Evolutionary conservation across 2,113 vertebrate genomes (phyloP).

Genomic region (Sander vitreus): DNA sequence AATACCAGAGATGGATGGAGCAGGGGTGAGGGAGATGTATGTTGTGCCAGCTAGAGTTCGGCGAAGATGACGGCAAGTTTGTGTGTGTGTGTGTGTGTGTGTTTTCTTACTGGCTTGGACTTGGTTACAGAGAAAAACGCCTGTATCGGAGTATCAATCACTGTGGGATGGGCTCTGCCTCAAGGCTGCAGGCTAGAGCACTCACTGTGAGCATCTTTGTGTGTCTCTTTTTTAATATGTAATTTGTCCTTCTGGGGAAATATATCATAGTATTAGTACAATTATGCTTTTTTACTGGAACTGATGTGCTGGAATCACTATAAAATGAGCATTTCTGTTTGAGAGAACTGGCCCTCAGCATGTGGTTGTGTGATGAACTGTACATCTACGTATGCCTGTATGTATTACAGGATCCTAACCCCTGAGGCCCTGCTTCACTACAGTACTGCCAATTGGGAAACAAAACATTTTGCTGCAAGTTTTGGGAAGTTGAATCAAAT

Average conservation of each 20-base stretch:
- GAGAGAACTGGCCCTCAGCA: not conserved
- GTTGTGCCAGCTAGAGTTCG: constrained; percentile 44
- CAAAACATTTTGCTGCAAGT: not conserved
- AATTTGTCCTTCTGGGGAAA: constrained; percentile 12
- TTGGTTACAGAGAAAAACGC: constrained; percentile 45
- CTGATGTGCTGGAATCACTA: not conserved
- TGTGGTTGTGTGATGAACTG: not conserved
- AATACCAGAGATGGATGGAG: constrained; percentile 58
- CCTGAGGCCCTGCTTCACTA: not conserved
- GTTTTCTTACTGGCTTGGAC: constrained; percentile 43
- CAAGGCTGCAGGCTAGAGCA: constrained; percentile 58
- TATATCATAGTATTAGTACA: not conserved
- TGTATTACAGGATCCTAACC: not conserved
- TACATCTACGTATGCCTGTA: not conserved
- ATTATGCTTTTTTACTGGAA: constrained; percentile 12
- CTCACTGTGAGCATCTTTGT: constrained; percentile 21
- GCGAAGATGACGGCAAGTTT: constrained; percentile 46
- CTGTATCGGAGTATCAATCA: constrained; percentile 67
- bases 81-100: constrained; percentile 53
- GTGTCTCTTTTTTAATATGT: constrained; percentile 10
- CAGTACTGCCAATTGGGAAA: not conserved
- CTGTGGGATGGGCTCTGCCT: constrained; percentile 66
- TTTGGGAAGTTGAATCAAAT: not conserved
- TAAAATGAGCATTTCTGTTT: not conserved
- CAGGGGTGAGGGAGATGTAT: constrained; percentile 43